Evolutionary conservation across 2,888 invertebrate species (phyloP).

Genomic region (Neocrepidodera transversa): DNA sequence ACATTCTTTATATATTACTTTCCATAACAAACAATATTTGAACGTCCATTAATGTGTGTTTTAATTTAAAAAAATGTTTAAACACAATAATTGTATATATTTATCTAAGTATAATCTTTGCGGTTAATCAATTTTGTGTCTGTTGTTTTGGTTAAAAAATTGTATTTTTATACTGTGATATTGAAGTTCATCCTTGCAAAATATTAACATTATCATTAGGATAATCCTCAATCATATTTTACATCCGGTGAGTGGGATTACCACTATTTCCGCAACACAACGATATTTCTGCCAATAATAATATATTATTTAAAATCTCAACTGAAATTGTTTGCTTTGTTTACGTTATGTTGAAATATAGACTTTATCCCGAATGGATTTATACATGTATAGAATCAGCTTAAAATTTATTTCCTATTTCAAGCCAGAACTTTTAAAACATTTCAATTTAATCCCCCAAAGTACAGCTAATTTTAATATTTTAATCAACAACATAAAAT

Average conservation of each 20-base stretch:
- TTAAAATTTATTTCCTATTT: slow-evolving; percentile 1
- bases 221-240: slow-evolving; percentile 51
- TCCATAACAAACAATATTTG: too few relatives aligned
- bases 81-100: too few relatives aligned
- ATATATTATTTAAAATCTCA: slow-evolving; percentile 29
- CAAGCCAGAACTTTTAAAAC: too few relatives aligned
- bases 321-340: slow-evolving; percentile 1
- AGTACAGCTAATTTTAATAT: too few relatives aligned
- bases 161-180: neutral
- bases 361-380: neutral
- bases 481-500: too few relatives aligned
- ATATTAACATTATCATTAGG: slow-evolving; percentile 45
- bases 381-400: neutral
- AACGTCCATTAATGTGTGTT: too few relatives aligned
- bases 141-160: neutral
- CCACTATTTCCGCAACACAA: slow-evolving; percentile 47
- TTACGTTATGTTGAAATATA: neutral
- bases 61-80: too few relatives aligned
- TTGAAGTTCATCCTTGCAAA: slow-evolving; percentile 10
- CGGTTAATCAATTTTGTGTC: neutral
- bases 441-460: too few relatives aligned
- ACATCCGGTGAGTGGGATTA: slow-evolving; percentile 50
- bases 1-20: too few relatives aligned
- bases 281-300: slow-evolving; percentile 34
- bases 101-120: too few relatives aligned